Evolutionary conservation across 2,888 invertebrate species (phyloP), one percentile per base, ranked within the genome.

Genomic region (Punctoribates punctum): DNA sequence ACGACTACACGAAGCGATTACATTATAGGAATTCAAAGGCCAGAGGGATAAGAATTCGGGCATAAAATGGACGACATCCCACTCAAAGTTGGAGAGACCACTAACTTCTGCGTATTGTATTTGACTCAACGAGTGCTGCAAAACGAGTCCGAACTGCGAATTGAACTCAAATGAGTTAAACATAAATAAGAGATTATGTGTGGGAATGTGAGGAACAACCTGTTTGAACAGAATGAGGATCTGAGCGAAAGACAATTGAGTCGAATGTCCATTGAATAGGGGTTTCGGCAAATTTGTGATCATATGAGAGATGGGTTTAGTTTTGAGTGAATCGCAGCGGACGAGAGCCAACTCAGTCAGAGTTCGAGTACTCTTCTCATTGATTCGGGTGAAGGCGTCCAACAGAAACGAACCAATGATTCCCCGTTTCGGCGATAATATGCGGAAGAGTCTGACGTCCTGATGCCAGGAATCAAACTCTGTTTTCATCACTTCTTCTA

Each of bases 31-130:
- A 38, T 73, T 76, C 23, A 76, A 51, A 51, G 73, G 73, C 89
- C 93, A 94, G 82, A 91, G 90, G 0, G 88, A 87, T 88, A 97
- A 88, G 75, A 97, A 91, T 81, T 92, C 88, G 0, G 92, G 90
- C 78, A 91, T 90, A 0, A 94, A 88, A 82, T 91, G 90, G 0
- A 92, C 90, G 0, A 93, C 92, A 84, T 98, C 98, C 94, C 94
- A 95, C 85, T 97, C 97, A 0, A 96, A 88, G 83, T 92, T 93
- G 0, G 90, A 90, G 27, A 91, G 85, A 0, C 96, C 96, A 2
- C 94, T 89, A 0, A 94, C 88, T 83, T 95, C 94, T 74, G 76
- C 81, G 83, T 92, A 93, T 20, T 90, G 90, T 0, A 91, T 89
- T 82, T 88, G 89, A 0, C 94, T 92, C 46, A 97, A 85, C 79